These are phyloP conservation scores for Sciaenops ocellatus DNA, from an alignment of 2,797 vertebrate genomes.

Conservation along the genomic window DNA sequence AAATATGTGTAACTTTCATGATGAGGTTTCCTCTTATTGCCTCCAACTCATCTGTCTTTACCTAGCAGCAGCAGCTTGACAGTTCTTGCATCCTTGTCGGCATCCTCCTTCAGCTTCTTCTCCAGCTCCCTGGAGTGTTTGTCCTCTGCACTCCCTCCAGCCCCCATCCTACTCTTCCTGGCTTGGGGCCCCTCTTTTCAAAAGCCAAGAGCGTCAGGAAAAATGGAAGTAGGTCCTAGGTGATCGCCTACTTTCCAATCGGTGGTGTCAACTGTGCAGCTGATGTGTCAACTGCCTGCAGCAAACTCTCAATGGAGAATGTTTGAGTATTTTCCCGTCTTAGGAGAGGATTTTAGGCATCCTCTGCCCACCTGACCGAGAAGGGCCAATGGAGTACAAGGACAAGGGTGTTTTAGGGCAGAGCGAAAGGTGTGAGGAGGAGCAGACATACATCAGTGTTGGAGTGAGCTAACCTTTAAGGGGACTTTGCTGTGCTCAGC, in stretches of 20 bases:
- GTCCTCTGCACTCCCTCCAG: slow-evolving; percentile 96
- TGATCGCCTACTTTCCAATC: slow-evolving; percentile 60
- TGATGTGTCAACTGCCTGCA: slow-evolving; percentile 70
- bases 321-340: slow-evolving; percentile 75
- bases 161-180: slow-evolving; percentile 89
- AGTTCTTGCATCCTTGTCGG: slow-evolving; percentile 95
- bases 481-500: slow-evolving; percentile 88
- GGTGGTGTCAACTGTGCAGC: slow-evolving; percentile 57
- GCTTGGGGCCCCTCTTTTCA: slow-evolving; percentile 65
- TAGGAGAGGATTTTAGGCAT: slow-evolving; percentile 86
- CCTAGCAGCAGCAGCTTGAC: slow-evolving; percentile 98
- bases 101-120: slow-evolving; percentile 97
- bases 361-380: slow-evolving; percentile 78
- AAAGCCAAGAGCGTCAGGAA: slow-evolving; percentile 63
- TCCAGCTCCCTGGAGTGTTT: slow-evolving; percentile 97
- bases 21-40: slow-evolving; percentile 7
- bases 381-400: slow-evolving; percentile 89
- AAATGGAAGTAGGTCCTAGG: slow-evolving; percentile 72
- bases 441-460: slow-evolving; percentile 59
- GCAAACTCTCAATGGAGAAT: slow-evolving; percentile 61
- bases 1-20: slow-evolving; percentile 20
- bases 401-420: slow-evolving; percentile 81
- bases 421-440: slow-evolving; percentile 62
- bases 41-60: slow-evolving; percentile 76
- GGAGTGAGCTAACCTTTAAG: slow-evolving; percentile 82